Evolutionary conservation across 2,888 invertebrate genomes (phyloP), one percentile per base, ranked within the genome.

Genomic region (Hybos culiciformis): DNA sequence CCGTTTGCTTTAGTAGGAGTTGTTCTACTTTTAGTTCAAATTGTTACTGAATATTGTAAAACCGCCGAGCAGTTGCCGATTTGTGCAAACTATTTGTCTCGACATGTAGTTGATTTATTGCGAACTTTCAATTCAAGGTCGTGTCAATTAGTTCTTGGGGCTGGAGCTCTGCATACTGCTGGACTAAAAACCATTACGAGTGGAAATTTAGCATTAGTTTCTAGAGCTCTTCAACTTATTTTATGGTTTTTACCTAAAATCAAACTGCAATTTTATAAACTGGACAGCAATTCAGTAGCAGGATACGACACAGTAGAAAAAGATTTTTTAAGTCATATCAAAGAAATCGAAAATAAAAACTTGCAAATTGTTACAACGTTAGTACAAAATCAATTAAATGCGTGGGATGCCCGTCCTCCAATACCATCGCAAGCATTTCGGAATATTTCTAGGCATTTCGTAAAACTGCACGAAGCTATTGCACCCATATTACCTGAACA

Each of bases 321-420:
- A 58, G 84, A 88, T 63, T 78, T 86, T 58, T 73, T 78, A 48
- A 83, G 91, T 58, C 97, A 97, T 69, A 83, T 93, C 48, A 79
- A 83, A 54, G 93, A 94, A 70, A 83, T 97, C 54, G 85, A 87
- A 59, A 80, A 78, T 57, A 97, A 97, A 72, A 79, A 98, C 53
- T 77, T 90, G 50, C 74, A 80, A 39, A 91, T 97, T 58, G 87
- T 96, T 54, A 86, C 84, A 58, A 83, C 81, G 56, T 78, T 92
- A 61, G 71, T 94, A 37, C 75, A 78, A 39, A 78, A 78, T 48
- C 88, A 92, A 57, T 69, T 97, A 53, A 72, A 74, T 19, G 74
- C 78, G 53, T 98, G 96, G 94, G 90, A 92, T 63, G 91, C 92
- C 1, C 82, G 86, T 56, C 93, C 94, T 17, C 93, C 94, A 1